These are phyloP conservation scores for Planococcus citri DNA, from an alignment of 1,140 invertebrate species.

Conservation along the genomic window DNA sequence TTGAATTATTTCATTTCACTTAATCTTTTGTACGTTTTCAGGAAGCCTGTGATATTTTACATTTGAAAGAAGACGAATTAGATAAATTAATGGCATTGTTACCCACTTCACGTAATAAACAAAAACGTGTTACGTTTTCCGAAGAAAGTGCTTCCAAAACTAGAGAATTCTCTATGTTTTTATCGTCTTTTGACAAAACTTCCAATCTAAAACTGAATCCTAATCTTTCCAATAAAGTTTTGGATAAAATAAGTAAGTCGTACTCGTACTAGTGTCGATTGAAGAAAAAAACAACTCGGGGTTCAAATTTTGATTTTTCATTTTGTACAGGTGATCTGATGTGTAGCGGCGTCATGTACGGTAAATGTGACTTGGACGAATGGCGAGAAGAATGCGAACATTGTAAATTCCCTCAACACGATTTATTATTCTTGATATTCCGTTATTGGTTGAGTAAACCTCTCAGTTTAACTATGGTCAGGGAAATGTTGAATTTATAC, in stretches of 20 bases:
- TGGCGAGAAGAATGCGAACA: conserved; percentile 39
- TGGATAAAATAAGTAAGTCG: conserved; percentile 12
- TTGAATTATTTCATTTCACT: not conserved
- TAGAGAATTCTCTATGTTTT: not conserved
- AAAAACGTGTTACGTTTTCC: conserved; percentile 1
- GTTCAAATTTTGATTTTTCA: conserved; percentile 26
- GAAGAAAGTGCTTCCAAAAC: not conserved
- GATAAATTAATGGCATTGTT: conserved; percentile 21
- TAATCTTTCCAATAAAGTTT: conserved; percentile 16
- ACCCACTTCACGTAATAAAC: not conserved
- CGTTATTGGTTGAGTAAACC: conserved; percentile 48
- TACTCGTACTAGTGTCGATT: no score
- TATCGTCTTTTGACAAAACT: not conserved
- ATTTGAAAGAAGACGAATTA: conserved; percentile 24
- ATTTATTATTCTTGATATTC: conserved; percentile 49
- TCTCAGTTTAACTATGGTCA: conserved; percentile 32
- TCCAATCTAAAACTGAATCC: not conserved
- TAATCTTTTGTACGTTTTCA: conserved; percentile 8
- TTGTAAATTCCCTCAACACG: conserved; percentile 42
- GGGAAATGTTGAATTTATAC: conserved; percentile 37
- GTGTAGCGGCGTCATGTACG: conserved; percentile 46
- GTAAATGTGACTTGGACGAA: conserved; percentile 35
- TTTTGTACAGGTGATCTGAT: conserved; percentile 42
- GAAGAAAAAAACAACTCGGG: conserved; percentile 17
- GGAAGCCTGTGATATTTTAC: conserved; percentile 25